These are phyloP conservation scores for Lycaena phlaeas DNA, from an alignment of 2,888 invertebrate species.

Conservation along the genomic window DNA sequence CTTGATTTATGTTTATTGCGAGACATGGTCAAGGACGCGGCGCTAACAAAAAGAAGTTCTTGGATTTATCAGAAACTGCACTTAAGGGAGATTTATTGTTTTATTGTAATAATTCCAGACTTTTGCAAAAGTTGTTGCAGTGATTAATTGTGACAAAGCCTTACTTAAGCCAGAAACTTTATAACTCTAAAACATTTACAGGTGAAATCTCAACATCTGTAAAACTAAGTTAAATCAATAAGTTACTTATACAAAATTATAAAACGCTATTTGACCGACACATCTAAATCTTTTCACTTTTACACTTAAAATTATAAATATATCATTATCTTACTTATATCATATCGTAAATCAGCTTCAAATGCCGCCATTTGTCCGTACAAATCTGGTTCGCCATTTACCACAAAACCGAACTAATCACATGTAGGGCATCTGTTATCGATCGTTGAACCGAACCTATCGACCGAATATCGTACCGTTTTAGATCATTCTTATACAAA, in stretches of 20 bases:
- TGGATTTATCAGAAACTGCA: constrained; percentile 5
- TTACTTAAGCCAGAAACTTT: too few relatives aligned
- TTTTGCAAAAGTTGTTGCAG: not conserved
- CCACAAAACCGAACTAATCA: not conserved
- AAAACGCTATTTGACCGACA: too few relatives aligned
- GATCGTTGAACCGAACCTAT: constrained; percentile 4
- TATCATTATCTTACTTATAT: too few relatives aligned
- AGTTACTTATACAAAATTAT: too few relatives aligned
- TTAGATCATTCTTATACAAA: not conserved
- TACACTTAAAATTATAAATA: too few relatives aligned
- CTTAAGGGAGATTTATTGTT: constrained; percentile 1
- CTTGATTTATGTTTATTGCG: constrained; percentile 3
- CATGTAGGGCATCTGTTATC: constrained; percentile 3
- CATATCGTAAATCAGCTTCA: not conserved
- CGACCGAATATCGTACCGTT: not conserved
- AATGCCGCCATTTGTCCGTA: not conserved
- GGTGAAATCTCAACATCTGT: too few relatives aligned
- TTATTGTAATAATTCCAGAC: not conserved
- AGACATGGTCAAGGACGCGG: not conserved
- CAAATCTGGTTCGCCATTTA: not conserved
- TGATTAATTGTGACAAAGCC: too few relatives aligned
- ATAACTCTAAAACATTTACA: too few relatives aligned
- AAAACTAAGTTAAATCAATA: too few relatives aligned
- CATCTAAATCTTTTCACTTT: too few relatives aligned
- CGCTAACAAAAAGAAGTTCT: not conserved